Base-by-base conservation (phyloP, 2,888 invertebrate species). In the Andrena hattorfiana region DNA sequence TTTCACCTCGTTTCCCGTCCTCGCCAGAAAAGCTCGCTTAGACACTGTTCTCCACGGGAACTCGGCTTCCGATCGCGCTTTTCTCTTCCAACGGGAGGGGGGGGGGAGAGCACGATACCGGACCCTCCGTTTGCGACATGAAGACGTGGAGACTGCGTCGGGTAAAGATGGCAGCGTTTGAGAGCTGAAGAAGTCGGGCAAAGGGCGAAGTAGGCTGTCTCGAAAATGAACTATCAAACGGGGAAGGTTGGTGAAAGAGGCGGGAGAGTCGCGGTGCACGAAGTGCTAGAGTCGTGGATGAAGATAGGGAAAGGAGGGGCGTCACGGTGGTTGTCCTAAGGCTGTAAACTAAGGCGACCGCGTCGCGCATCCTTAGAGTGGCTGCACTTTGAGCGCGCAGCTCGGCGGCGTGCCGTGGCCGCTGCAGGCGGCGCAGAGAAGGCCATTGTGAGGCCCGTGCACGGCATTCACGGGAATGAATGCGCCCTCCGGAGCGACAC, bases 401-500 rank as follows among this genome's bases (percentile, higher is more conserved):
- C 71, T 75, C 78, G 68, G 80, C 84, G 79, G 84, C 78, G 75
- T 77, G 77, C 76, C 72, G 79, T 84, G 75, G 86, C 85, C 84
- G 88, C 85, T 84, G 87, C 85, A 81, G 81, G 87, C 84, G 78
- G 78, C 86, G 78, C 77, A 74, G 83, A 88, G 89, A 90, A 89
- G 87, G 79, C 89, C 87, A 92, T 92, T 92, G 91, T 92, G 85
- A 85, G 84, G 76, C 80, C 79, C 85, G 85, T 84, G 89, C 86
- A 83, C 85, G 87, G 90, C 88, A 92, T 92, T 92, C 92, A 92
- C 84, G 83, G 90, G 89, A 89, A 92, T 92, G 92, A 92, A 92
- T 92, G 90, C 92, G 90, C 91, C 90, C 92, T 92, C 90, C 81
- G 89, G 87, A 91, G 90, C 90, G 91, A 91, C 91, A 92, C 91